Percentiles rank a stretch among this genome's conserved stretches.
Evolutionary conservation across 2,888 invertebrate species (phyloP).

Genomic region (Dermolepida albohirtum): DNA sequence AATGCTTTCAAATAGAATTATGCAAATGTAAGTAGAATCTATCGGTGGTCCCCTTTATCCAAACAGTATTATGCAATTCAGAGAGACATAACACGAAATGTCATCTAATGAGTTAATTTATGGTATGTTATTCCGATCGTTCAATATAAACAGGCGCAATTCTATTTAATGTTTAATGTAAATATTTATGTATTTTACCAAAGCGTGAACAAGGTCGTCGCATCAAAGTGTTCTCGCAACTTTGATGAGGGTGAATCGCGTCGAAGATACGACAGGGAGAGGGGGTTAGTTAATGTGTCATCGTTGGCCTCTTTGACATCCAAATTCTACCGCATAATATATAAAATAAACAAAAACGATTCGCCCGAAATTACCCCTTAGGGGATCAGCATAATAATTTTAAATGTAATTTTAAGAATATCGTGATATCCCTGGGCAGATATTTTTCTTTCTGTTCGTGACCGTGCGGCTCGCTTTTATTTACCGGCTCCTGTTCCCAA

Average conservation of each 20-base stretch:
- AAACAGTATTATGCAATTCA: slow-evolving; percentile 61
- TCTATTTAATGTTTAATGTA: slow-evolving; percentile 61
- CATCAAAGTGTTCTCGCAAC: slow-evolving; percentile 56
- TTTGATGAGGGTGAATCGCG: too few species aligned
- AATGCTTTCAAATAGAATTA: slow-evolving; percentile 61
- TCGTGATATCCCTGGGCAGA: slow-evolving; percentile 58
- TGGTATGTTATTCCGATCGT: slow-evolving; percentile 63
- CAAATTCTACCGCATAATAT: slow-evolving; percentile 58
- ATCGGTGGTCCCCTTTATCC: slow-evolving; percentile 59
- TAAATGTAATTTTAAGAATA: slow-evolving; percentile 62
- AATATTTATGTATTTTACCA: slow-evolving; percentile 62
- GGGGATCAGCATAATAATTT: slow-evolving; percentile 57
- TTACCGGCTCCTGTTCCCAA: slow-evolving; percentile 61
- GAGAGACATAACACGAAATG: slow-evolving; percentile 56
- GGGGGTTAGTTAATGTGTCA: slow-evolving; percentile 55
- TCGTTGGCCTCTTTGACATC: slow-evolving; percentile 49
- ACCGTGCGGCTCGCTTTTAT: slow-evolving; percentile 57
- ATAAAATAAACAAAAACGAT: slow-evolving; percentile 58
- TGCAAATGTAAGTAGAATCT: slow-evolving; percentile 60
- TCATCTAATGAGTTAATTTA: slow-evolving; percentile 65
- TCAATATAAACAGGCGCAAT: slow-evolving; percentile 58
- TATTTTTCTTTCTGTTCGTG: slow-evolving; percentile 60
- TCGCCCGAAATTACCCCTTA: slow-evolving; percentile 48
- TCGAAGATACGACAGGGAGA: slow-evolving; percentile 21
- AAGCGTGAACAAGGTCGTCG: slow-evolving; percentile 49